Conservation (phyloP, 2,113 vertebrate genomes). For the Lutjanus erythropterus region DNA sequence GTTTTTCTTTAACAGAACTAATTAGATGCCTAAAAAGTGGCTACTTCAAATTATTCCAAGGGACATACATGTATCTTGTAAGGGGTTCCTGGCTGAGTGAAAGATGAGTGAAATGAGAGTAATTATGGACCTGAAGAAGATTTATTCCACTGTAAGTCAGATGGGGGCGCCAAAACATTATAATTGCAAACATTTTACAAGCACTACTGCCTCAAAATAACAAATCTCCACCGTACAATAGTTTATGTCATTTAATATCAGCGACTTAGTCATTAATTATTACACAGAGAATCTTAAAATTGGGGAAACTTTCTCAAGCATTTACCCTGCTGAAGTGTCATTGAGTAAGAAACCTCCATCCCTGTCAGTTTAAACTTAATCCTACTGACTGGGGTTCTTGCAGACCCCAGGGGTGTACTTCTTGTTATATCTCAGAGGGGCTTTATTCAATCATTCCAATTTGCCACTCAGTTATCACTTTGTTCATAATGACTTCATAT, state of each 20-base stretch:
- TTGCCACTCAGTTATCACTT: too few relatives aligned
- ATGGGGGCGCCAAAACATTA: conserved; percentile 60
- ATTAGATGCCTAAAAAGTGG: too few relatives aligned
- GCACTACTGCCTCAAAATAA: conserved; percentile 16
- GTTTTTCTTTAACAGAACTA: too few relatives aligned
- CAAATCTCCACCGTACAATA: neutral
- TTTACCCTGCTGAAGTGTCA: neutral
- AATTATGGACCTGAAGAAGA: neutral
- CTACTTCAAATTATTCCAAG: too few relatives aligned
- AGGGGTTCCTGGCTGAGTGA: too few relatives aligned
- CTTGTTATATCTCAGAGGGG: too few relatives aligned
- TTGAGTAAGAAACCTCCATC: neutral
- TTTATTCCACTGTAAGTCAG: neutral
- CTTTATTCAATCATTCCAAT: too few relatives aligned
- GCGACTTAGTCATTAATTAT: neutral
- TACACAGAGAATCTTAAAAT: neutral
- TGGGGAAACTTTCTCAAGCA: neutral
- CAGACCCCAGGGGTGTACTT: too few relatives aligned
- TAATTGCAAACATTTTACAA: neutral
- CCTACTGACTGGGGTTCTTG: too few relatives aligned
- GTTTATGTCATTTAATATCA: neutral
- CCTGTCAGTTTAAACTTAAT: neutral
- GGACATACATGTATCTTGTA: too few relatives aligned
- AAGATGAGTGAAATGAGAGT: neutral
- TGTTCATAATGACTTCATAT: too few relatives aligned